These are phyloP conservation scores for Plecturocebus donacophilus DNA, from an alignment of 2,113 vertebrate genomes.

Conservation along the genomic window DNA sequence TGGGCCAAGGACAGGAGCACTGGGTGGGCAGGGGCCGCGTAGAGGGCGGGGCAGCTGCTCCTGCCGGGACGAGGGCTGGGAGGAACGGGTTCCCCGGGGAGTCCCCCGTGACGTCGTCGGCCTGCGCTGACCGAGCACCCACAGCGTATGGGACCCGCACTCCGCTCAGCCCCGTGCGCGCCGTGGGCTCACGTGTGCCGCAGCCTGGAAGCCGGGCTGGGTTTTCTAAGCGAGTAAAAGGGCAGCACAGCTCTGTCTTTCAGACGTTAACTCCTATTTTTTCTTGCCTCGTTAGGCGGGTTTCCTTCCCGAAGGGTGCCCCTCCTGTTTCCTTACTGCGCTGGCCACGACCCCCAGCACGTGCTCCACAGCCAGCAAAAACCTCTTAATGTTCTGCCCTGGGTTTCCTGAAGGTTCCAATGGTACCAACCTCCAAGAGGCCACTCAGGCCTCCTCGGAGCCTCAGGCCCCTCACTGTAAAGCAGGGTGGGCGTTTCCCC, in stretches of 20 bases:
- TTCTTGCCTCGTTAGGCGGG: neutral
- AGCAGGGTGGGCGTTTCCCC: neutral
- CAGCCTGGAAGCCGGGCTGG: too few relatives aligned
- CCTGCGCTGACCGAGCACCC: neutral
- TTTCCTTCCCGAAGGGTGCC: neutral
- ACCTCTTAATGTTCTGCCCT: neutral
- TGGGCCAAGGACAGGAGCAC: accelerated
- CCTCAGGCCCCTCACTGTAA: too few relatives aligned
- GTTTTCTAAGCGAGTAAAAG: neutral
- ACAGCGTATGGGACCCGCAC: accelerated
- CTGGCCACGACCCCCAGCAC: neutral
- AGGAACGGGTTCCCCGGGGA: neutral
- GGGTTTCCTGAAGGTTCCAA: neutral
- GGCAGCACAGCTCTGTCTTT: too few relatives aligned
- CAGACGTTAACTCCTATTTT: accelerated
- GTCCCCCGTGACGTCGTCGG: neutral
- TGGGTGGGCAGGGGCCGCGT: neutral
- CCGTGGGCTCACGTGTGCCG: neutral
- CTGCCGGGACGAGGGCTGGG: neutral
- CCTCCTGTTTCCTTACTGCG: neutral
- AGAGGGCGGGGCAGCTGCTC: neutral
- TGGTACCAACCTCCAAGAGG: accelerated
- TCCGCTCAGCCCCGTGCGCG: neutral
- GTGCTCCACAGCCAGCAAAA: neutral
- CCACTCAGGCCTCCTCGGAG: neutral